Percentiles rank a stretch among this genome's conserved stretches.
These are phyloP conservation scores for Cyrtodaria siliqua DNA, from an alignment of 2,888 invertebrate genomes.

Conservation along the genomic window DNA sequence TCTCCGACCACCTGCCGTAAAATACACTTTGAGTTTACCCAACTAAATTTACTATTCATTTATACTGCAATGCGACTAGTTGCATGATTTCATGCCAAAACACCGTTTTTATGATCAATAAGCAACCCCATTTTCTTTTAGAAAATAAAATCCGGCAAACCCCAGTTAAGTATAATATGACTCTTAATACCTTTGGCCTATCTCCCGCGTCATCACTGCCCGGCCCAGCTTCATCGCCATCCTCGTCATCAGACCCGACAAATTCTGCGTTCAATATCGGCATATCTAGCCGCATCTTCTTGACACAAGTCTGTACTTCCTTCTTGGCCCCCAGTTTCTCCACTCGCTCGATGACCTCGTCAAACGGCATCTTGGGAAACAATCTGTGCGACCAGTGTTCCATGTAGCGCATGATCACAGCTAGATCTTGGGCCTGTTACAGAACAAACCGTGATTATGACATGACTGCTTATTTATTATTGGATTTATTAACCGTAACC, in stretches of 20 bases:
- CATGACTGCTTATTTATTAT: too few relatives aligned
- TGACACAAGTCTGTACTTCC: constrained; percentile 86
- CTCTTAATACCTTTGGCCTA: neutral
- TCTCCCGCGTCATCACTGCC: constrained; percentile 7
- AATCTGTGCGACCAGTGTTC: constrained; percentile 98
- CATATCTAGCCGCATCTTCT: constrained; percentile 84
- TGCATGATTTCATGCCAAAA: too few relatives aligned
- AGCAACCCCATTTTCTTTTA: too few relatives aligned
- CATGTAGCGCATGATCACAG: constrained; percentile 92
- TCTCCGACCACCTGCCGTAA: too few relatives aligned
- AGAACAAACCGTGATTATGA: too few relatives aligned
- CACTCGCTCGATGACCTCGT: constrained; percentile 92
- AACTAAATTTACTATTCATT: too few relatives aligned
- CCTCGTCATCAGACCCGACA: constrained; percentile 67
- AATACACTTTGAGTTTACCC: too few relatives aligned
- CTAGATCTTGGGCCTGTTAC: constrained; percentile 91
- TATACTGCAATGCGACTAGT: too few relatives aligned
- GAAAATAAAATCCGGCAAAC: too few relatives aligned
- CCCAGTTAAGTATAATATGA: too few relatives aligned
- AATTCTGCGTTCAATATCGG: constrained; percentile 79
- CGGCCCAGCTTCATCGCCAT: constrained; percentile 51
- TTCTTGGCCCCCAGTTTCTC: constrained; percentile 94
- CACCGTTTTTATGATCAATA: too few relatives aligned
- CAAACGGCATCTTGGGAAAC: constrained; percentile 95
- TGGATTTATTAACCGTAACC: too few relatives aligned